Percentiles rank a stretch among this genome's conserved stretches.
phyloP scores from a whole-genome alignment of 2,888 invertebrate genomes.

The Eupithecia centaureata region DNA sequence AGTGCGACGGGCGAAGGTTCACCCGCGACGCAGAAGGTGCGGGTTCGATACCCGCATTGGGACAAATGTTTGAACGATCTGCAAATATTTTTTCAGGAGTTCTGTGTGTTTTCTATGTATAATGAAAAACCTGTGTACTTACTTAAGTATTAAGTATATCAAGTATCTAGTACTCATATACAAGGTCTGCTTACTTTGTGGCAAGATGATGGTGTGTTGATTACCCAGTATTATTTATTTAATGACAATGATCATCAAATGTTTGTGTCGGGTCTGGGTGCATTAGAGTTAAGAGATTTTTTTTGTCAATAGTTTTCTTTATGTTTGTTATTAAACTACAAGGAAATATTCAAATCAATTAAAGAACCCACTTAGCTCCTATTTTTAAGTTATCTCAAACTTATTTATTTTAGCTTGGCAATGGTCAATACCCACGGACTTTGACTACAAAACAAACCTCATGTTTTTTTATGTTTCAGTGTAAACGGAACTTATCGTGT shows the following conservation, averaged over 20 bases:
- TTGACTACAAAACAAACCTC: background rate
- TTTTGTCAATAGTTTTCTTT: background rate
- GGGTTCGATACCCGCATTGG: too few species aligned
- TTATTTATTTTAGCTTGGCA: background rate
- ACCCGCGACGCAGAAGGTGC: too few species aligned
- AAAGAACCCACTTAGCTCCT: background rate
- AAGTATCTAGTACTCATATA: too few species aligned
- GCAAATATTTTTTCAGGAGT: too few species aligned
- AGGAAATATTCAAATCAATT: background rate
- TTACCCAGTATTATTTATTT: too few species aligned
- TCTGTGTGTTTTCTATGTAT: too few species aligned
- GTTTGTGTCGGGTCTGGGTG: background rate
- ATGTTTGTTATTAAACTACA: background rate
- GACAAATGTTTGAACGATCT: too few species aligned
- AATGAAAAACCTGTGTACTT: too few species aligned
- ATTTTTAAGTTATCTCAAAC: background rate
- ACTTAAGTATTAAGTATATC: too few species aligned
- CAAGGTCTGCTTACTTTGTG: too few species aligned
- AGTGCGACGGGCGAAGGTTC: too few species aligned
- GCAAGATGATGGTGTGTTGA: too few species aligned
- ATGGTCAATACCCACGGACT: background rate
- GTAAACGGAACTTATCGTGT: conserved; percentile 56
- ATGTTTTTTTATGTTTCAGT: conserved; percentile 49
- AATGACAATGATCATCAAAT: background rate
- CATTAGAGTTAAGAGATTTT: background rate